These are phyloP conservation scores for Cydia amplana DNA, from an alignment of 1,140 invertebrate genomes.

Conservation along the genomic window DNA sequence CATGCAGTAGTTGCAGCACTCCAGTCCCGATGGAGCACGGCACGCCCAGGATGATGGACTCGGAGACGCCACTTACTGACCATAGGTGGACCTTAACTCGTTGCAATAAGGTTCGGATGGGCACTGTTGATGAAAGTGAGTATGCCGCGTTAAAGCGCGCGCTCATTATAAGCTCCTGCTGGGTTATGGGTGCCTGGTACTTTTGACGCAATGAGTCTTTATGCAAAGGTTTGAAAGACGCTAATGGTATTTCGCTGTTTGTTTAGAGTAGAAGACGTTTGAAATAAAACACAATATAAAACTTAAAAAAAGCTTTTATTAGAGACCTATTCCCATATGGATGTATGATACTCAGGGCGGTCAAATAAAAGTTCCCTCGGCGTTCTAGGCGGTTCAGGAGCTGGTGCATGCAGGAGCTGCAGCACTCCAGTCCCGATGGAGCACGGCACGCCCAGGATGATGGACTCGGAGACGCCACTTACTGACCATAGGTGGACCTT, in stretches of 20 bases:
- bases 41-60: constrained; percentile 98
- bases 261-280: no score
- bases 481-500: no score
- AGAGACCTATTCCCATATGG: constrained; percentile 60
- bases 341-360: constrained; percentile 59
- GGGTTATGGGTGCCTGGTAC: neutral
- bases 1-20: constrained; percentile 93
- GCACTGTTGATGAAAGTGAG: constrained; percentile 94
- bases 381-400: constrained; percentile 7
- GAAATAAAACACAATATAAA: neutral
- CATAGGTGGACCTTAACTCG: no score
- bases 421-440: constrained; percentile 97
- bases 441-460: constrained; percentile 98
- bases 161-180: neutral
- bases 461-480: constrained; percentile 97
- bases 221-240: no score
- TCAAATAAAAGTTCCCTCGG: constrained; percentile 61
- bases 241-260: no score
- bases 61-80: constrained; percentile 90
- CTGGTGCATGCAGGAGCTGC: constrained; percentile 86
- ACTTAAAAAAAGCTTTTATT: neutral
- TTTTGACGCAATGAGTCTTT: neutral
- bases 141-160: constrained; percentile 96
- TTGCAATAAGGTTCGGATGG: constrained; percentile 78
- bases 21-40: constrained; percentile 97